These are phyloP conservation scores for Rhagoletis zephyria DNA, from an alignment of 1,140 invertebrate genomes.

Conservation along the genomic window DNA sequence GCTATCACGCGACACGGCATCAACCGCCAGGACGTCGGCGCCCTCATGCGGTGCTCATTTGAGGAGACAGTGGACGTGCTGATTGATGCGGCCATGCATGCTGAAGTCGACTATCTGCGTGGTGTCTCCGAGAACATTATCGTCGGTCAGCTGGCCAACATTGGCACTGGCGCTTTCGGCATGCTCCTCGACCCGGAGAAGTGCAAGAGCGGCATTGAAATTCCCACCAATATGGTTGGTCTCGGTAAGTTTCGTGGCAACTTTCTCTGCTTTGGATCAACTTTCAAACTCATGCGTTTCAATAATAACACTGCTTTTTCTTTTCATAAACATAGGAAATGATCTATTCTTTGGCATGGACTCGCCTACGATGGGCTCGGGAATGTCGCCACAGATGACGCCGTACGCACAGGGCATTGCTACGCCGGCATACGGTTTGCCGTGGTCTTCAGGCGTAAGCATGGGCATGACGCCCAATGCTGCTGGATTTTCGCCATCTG, in stretches of 20 bases:
- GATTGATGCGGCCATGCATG: conserved; percentile 97
- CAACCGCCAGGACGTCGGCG: conserved; percentile 98
- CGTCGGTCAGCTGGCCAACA: conserved; percentile 96
- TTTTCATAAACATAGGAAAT: too few species aligned
- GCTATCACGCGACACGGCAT: conserved; percentile 99
- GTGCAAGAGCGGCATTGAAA: conserved; percentile 98
- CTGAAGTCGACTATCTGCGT: conserved; percentile 97
- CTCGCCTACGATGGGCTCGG: too few species aligned
- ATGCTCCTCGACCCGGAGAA: conserved; percentile 97
- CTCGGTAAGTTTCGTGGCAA: conserved; percentile 91
- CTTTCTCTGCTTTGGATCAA: conserved; percentile 86
- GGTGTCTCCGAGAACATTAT: conserved; percentile 99
- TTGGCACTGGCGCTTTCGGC: conserved; percentile 97
- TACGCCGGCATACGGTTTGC: conserved; percentile 89
- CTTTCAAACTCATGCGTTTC: too few species aligned
- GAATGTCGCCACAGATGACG: conserved; percentile 94
- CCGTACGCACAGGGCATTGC: conserved; percentile 94
- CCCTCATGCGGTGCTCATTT: conserved; percentile 96
- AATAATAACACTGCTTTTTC: too few species aligned
- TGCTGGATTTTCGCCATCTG: conserved; percentile 97
- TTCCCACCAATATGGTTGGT: conserved; percentile 86
- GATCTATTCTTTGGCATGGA: too few species aligned
- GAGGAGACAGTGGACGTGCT: conserved; percentile 98
- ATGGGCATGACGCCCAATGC: conserved; percentile 93
- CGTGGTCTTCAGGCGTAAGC: conserved; percentile 83